Percentiles rank a stretch among this genome's conserved stretches.
phyloP scores from a whole-genome alignment of 2,888 invertebrate species.

The Phania funesta region DNA sequence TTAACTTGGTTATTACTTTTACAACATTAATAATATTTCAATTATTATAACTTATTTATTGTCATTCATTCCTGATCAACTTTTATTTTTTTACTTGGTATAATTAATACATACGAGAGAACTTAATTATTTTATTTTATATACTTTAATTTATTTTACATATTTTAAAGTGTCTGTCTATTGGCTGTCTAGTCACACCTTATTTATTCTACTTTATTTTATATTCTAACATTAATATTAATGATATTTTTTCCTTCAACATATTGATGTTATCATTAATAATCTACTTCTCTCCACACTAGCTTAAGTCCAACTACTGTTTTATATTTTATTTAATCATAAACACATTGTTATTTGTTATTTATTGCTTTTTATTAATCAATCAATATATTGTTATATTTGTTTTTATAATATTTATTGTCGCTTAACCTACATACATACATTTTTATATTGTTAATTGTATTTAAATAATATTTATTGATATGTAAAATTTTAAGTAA shows the following conservation, averaged over 20 bases:
- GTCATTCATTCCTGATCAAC: constrained; percentile 29
- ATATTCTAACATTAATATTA: constrained; percentile 38
- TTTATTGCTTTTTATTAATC: constrained; percentile 64
- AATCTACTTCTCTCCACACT: not conserved
- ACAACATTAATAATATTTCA: constrained; percentile 12
- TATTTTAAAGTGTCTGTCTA: constrained; percentile 67
- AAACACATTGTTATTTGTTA: constrained; percentile 62
- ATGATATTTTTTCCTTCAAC: constrained; percentile 15
- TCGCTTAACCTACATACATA: constrained; percentile 26
- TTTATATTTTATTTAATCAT: constrained; percentile 39
- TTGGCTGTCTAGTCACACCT: constrained; percentile 71
- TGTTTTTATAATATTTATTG: constrained; percentile 60
- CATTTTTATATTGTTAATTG: constrained; percentile 39
- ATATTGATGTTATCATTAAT: constrained; percentile 25
- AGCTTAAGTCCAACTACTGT: constrained; percentile 35
- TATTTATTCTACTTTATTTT: constrained; percentile 37
- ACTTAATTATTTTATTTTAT: constrained; percentile 63
- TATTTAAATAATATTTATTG: constrained; percentile 15
- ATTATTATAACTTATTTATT: constrained; percentile 31
- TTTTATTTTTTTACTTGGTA: not conserved
- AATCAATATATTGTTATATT: constrained; percentile 68
- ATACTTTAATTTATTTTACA: not conserved
- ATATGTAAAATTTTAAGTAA: not conserved
- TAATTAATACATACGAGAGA: constrained; percentile 46
- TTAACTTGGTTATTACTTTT: not conserved